Conservation (phyloP, 2,797 vertebrate species). For the Neoniphon sammara region DNA sequence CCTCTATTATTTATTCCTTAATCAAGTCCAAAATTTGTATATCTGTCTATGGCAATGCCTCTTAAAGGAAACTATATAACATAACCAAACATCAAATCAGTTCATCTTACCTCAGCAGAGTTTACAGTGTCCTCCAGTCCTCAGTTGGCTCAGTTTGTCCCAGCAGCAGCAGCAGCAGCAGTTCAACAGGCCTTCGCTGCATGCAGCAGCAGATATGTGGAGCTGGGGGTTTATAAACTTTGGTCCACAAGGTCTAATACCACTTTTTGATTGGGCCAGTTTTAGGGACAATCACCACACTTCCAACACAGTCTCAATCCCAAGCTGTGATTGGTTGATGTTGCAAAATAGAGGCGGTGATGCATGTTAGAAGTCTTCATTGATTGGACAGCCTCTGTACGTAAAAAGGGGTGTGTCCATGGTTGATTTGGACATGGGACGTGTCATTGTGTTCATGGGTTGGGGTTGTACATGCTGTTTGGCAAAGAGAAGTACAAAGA, state of each 20-base stretch:
- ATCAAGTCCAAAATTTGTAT: neutral
- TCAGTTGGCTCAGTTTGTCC: neutral
- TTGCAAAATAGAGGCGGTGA: neutral
- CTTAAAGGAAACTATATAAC: neutral
- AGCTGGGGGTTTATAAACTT: slow-evolving; percentile 26
- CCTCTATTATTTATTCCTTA: slow-evolving; percentile 4
- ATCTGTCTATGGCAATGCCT: neutral
- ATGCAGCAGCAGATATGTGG: slow-evolving; percentile 24
- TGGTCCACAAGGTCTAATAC: slow-evolving; percentile 12
- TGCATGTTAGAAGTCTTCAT: neutral
- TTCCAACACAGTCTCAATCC: neutral
- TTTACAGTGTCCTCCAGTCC: neutral
- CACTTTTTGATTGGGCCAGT: slow-evolving; percentile 40
- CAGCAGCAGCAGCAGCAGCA: too few species aligned
- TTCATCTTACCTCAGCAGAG: slow-evolving; percentile 29
- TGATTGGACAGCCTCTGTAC: slow-evolving; percentile 32
- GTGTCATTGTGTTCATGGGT: neutral
- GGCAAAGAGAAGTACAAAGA: too few species aligned
- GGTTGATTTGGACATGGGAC: neutral
- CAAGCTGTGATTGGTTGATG: slow-evolving; percentile 30
- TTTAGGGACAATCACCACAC: neutral
- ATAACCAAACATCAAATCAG: neutral
- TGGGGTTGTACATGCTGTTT: too few species aligned
- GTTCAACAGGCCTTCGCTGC: slow-evolving; percentile 6
- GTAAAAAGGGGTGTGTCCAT: neutral